Conservation (phyloP, 2,888 invertebrate species). For the Apantesis nais region DNA sequence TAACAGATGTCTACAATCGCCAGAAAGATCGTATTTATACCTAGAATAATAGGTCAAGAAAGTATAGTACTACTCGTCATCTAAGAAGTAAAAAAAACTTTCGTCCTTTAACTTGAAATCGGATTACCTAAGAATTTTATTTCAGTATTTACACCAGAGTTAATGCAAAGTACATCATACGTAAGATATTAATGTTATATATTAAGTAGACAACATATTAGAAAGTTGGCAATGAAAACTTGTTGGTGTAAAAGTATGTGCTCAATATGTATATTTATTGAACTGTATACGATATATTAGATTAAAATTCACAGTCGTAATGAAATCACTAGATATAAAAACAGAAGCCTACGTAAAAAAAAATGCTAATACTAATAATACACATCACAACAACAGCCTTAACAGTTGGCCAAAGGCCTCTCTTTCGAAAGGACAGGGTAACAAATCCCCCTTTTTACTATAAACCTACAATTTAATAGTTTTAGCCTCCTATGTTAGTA, state of each 20-base stretch:
- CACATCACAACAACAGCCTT: too few relatives aligned
- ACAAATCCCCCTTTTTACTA: not conserved
- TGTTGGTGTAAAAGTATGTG: not conserved
- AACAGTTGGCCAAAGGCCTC: too few relatives aligned
- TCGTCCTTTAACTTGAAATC: not conserved
- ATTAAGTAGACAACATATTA: too few relatives aligned
- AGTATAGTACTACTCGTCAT: not conserved
- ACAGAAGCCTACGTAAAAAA: not conserved
- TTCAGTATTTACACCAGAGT: not conserved
- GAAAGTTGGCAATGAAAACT: too few relatives aligned
- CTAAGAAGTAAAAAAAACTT: not conserved
- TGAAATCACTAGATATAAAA: not conserved
- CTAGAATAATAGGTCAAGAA: not conserved
- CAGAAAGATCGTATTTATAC: not conserved
- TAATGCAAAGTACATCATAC: not conserved
- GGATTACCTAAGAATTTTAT: not conserved
- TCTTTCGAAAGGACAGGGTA: too few relatives aligned
- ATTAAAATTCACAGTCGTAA: not conserved
- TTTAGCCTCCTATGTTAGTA: constrained; percentile 35
- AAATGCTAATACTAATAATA: too few relatives aligned
- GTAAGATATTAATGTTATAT: not conserved
- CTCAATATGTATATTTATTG: not conserved
- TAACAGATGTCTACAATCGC: constrained; percentile 6
- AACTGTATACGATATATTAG: not conserved
- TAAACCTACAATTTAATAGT: constrained; percentile 10